A percentile compares a stretch with the other conserved stretches of the same genome.
Evolutionary conservation across 2,113 vertebrate genomes (phyloP).

Genomic region (Amphiprion ocellaris): DNA sequence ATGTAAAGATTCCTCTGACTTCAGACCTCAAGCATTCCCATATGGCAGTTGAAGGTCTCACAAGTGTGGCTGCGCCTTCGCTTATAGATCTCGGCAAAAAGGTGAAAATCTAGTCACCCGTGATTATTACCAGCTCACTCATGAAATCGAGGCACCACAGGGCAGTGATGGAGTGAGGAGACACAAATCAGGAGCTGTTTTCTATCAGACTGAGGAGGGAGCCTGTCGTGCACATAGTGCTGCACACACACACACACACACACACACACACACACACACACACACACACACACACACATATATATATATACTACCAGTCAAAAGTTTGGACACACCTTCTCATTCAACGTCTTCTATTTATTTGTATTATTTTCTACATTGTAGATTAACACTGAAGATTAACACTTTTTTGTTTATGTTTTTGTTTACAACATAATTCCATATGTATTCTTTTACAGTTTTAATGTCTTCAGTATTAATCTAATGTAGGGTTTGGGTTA

Average conservation of each 20-base stretch:
- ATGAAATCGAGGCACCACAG: conserved; percentile 77
- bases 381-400: too few relatives aligned
- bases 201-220: conserved; percentile 18
- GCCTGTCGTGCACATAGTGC: not conserved
- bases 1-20: conserved; percentile 46
- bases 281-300: too few relatives aligned
- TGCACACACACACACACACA: not conserved
- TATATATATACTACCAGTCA: too few relatives aligned
- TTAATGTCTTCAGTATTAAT: too few relatives aligned
- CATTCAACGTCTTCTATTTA: too few relatives aligned
- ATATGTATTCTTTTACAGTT: too few relatives aligned
- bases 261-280: too few relatives aligned
- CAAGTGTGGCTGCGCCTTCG: conserved; percentile 29
- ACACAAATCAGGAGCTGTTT: conserved; percentile 39
- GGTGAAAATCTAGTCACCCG: conserved; percentile 84
- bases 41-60: conserved; percentile 56
- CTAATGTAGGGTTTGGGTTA: too few relatives aligned
- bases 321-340: too few relatives aligned
- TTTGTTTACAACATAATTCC: too few relatives aligned
- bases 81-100: conserved; percentile 68
- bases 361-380: too few relatives aligned
- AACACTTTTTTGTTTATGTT: too few relatives aligned
- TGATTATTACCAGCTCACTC: conserved; percentile 84
- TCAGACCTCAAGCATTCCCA: conserved; percentile 64
- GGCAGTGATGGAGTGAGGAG: conserved; percentile 49